Percentiles rank a stretch among this genome's conserved stretches.
Evolutionary conservation across 2,797 vertebrate species (phyloP).

Genomic region (Columba guinea): DNA sequence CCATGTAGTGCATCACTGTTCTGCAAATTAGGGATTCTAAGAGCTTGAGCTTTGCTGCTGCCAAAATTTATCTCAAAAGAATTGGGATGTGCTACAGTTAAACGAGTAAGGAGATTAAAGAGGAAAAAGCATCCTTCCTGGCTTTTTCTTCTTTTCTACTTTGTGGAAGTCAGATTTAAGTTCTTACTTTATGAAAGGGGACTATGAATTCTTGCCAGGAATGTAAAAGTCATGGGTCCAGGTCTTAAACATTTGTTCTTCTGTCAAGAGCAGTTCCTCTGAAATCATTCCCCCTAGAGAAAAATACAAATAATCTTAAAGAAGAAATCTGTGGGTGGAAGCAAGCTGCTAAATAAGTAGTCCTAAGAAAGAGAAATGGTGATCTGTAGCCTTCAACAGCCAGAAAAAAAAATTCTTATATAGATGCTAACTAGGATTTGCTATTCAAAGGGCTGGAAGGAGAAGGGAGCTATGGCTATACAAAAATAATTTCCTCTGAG

Average conservation of each 20-base stretch:
- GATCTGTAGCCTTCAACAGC: conserved; percentile 22
- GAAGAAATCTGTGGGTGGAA: conserved; percentile 37
- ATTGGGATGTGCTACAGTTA: background rate
- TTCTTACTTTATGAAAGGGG: background rate
- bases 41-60: background rate
- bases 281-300: conserved; percentile 24
- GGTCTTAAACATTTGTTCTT: conserved; percentile 31
- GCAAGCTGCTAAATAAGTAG: conserved; percentile 42
- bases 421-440: background rate
- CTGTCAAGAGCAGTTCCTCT: conserved; percentile 24
- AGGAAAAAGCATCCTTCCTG: background rate
- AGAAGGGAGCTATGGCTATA: background rate
- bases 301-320: conserved; percentile 37
- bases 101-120: background rate
- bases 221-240: conserved; percentile 29
- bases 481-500: conserved; percentile 17
- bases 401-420: background rate
- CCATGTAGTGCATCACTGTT: background rate
- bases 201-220: background rate
- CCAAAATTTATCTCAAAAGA: background rate
- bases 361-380: background rate
- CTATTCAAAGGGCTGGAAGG: conserved; percentile 12
- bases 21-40: background rate
- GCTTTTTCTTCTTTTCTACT: background rate
- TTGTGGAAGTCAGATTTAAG: background rate